Evolutionary conservation across 2,797 vertebrate species (phyloP), one percentile per base, ranked within the genome.

Genomic region (Cossypha caffra): DNA sequence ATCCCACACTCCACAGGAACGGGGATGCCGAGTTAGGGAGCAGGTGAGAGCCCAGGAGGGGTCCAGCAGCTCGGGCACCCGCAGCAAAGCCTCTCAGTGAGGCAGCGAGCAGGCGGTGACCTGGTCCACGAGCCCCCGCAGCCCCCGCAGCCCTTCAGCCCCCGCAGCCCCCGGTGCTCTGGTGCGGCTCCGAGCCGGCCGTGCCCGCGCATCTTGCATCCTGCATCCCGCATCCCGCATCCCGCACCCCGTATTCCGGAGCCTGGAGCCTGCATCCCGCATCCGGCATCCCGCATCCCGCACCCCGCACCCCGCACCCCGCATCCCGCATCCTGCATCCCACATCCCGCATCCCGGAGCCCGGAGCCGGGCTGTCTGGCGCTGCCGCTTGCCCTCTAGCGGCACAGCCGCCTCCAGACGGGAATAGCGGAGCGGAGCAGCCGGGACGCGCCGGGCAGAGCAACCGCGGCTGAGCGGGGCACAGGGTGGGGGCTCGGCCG

Each of bases 311-410:
- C 51, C 42, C 20, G 20, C 31, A 48, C 13, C 47, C 43, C 10
- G 14, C 42, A 48, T 19, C 42, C 43, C 54, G 14, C 42, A 43
- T 19, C 42, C 38, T 21, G 14, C 26, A 38, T 23, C 37, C 10
- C 37, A 10, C 37, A 37, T 37, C 37, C 37, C 37, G 37, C 37
- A 37, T 12, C 50, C 47, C 35, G 31, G 38, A 77, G 23, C 37
- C 54, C 25, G 75, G 18, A 78, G 76, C 73, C 63, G 23, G 8
- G 55, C 62, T 6, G 86, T 91, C 95, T 87, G 29, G 21, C 66
- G 96, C 98, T 58, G 91, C 94, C 95, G 96, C 96, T 97, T 98
- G 98, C 97, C 98, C 98, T 98, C 98, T 98, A 95, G 98, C 96
- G 98, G 97, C 76, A 86, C 74, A 94, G 89, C 37, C 62, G 2